phyloP scores from a whole-genome alignment of 2,797 vertebrate genomes.

The Sebastiscus albofasciatus region DNA sequence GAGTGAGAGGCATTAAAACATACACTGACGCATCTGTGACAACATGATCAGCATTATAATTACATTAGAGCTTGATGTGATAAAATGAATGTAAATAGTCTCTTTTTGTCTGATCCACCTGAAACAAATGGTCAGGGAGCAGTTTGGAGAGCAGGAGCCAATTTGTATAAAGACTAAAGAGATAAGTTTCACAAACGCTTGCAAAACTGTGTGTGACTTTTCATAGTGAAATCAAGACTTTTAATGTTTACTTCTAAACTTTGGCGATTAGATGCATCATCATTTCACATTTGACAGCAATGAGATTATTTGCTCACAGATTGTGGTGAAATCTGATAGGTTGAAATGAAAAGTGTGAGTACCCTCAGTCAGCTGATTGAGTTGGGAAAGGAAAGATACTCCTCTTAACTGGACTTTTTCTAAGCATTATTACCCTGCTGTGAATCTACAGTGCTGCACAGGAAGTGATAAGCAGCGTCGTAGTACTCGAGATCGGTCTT shows the following conservation, averaged over 20 bases:
- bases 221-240: background rate
- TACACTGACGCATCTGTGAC: background rate
- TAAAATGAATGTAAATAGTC: background rate
- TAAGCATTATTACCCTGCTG: background rate
- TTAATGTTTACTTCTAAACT: background rate
- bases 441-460: background rate
- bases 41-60: background rate
- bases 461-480: background rate
- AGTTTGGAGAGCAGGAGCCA: background rate
- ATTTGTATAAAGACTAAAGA: background rate
- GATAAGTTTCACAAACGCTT: background rate
- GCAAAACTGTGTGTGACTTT: background rate
- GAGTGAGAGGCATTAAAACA: background rate
- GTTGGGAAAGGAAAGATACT: background rate
- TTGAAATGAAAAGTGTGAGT: background rate
- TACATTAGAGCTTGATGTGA: background rate
- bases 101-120: background rate
- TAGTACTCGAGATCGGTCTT: no score
- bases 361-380: background rate
- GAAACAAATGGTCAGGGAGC: background rate
- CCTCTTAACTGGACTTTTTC: background rate
- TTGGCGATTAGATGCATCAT: background rate
- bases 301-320: background rate
- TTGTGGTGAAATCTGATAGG: background rate
- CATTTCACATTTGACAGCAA: background rate